phyloP scores from a whole-genome alignment of 2,888 invertebrate genomes.

The Harpagoxenus sublaevis region DNA sequence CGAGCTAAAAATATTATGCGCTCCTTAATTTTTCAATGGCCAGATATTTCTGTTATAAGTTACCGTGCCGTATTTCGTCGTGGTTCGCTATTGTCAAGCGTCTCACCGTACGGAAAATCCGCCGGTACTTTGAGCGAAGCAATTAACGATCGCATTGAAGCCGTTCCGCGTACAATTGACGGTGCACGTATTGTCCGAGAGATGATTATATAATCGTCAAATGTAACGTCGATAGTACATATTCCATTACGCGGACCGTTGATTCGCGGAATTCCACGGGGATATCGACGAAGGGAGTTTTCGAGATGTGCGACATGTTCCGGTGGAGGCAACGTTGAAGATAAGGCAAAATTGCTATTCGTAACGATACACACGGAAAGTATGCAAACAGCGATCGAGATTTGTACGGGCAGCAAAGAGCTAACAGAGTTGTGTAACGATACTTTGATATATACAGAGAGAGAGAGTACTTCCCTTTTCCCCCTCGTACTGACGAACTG shows the following conservation, averaged over 20 bases:
- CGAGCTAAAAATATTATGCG: neutral
- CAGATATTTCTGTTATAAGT: neutral
- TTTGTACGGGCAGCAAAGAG: conserved; percentile 21
- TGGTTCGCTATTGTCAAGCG: neutral
- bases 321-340: neutral
- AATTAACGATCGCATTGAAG: conserved; percentile 36
- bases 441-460: neutral
- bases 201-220: conserved; percentile 27
- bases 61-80: neutral
- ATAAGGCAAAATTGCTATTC: conserved; percentile 33
- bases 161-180: neutral
- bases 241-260: conserved; percentile 24
- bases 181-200: neutral
- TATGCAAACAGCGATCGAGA: conserved; percentile 9
- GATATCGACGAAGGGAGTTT: conserved; percentile 1
- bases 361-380: conserved; percentile 17
- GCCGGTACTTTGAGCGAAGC: neutral
- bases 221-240: conserved; percentile 1
- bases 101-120: neutral
- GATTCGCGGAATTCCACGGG: conserved; percentile 22
- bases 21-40: neutral
- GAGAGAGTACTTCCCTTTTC: neutral
- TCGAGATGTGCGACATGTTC: neutral
- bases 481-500: neutral
- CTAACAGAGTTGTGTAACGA: conserved; percentile 22